Percentiles rank a stretch among this genome's conserved stretches.
phyloP scores from a whole-genome alignment of 2,113 vertebrate species.

The Condylura cristata region DNA sequence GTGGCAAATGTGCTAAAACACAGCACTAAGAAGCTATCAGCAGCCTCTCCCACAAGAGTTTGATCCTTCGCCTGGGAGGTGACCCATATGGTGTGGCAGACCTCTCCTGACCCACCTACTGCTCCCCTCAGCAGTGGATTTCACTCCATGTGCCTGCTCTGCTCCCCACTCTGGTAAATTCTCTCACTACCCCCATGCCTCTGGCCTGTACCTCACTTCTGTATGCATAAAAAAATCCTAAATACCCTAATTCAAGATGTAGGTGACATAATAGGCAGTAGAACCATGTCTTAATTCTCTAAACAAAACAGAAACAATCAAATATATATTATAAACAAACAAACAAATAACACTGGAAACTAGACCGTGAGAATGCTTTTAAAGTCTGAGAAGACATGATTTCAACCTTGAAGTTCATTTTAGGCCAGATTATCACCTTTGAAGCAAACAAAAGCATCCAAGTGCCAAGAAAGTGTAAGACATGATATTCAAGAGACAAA shows the following conservation, averaged over 20 bases:
- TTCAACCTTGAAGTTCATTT: background rate
- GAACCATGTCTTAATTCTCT: background rate
- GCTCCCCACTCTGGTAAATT: no score
- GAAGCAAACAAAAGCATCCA: background rate
- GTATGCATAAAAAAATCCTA: background rate
- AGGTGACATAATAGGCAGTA: background rate
- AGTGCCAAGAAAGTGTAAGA: background rate
- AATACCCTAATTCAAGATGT: background rate
- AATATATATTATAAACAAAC: background rate
- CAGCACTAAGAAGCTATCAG: no score
- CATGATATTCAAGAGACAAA: background rate
- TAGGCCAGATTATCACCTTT: background rate
- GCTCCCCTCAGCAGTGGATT: no score
- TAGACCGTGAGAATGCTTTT: background rate
- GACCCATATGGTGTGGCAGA: no score
- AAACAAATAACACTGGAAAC: background rate
- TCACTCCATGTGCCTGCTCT: no score
- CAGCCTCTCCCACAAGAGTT: no score
- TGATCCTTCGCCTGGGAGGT: no score
- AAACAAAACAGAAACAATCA: background rate
- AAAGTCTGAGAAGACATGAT: background rate
- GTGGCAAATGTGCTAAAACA: no score
- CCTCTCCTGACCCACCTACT: no score
- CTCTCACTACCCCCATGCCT: no score
- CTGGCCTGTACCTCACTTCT: no score